Base-by-base conservation (phyloP, 64 coral and sea anemone genomes). In the Pocillopora verrucosa region DNA sequence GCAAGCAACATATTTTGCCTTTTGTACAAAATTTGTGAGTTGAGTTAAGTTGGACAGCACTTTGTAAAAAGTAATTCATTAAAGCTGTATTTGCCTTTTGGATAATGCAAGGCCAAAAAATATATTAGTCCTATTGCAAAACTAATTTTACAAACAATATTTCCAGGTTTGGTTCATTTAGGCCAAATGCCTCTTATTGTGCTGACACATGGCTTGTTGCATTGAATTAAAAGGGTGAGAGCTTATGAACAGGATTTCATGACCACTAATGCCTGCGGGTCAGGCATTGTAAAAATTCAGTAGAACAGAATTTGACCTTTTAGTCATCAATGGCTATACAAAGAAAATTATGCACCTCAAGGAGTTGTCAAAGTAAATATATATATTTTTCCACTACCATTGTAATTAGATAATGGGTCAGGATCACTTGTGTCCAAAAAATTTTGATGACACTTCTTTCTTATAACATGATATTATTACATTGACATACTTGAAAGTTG, bases 381-480 rank as follows among this genome's bases (percentile, higher is more conserved):
- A 85, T 85, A 85, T 85, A 30, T 51, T 51, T 85, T 85, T 85
- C 70, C 64, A 85, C 82, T 72, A 25, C 82, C 35, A 72, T 57
- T 56, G 36, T 56, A 85, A 57, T 85, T 14, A 72, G 20, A 14
- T 72, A 14, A 85, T 19, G 72, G 38, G 68, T 72, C 41, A 5
- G 11, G 59, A 16, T 81, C 13, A 65, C 65, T 72, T 83, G 60
- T 83, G 80, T 81, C 62, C 63, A 15, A 70, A 26, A 70, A 63
- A 59, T 63, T 37, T 64, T 62, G 61, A 65, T 62, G 79, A 59
- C 35, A 15, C 9, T 61, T 2, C 13, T 60, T 30, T 25, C 17
- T 68, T 65, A 82, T 64, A 22, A 64, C 38, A 64, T 60, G 60
- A 30, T 82, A 24, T 36, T 35, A 17, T 82, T 4, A n/a, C 58